These are phyloP conservation scores for Xiphophorus couchianus DNA, from an alignment of 2,113 vertebrate species.

Conservation along the genomic window DNA sequence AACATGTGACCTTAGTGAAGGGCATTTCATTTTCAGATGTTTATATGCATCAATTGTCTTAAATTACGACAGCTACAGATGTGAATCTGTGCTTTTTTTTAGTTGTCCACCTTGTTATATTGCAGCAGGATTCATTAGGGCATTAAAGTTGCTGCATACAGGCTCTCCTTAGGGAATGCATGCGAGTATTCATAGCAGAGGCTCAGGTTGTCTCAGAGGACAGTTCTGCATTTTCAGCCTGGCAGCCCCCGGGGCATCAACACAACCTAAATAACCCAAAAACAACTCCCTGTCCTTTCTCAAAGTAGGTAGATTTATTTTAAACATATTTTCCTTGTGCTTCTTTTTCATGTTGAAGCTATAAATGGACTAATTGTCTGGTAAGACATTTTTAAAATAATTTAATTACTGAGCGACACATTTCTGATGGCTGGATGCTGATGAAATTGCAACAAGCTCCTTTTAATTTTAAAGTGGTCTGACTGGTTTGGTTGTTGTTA, in stretches of 20 bases:
- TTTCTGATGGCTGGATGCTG: too few species aligned
- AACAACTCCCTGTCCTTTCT: conserved; percentile 27
- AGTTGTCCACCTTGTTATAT: conserved; percentile 28
- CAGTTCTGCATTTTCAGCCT: conserved; percentile 40
- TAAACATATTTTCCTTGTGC: conserved; percentile 17
- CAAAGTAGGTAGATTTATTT: conserved; percentile 28
- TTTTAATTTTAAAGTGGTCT: too few species aligned
- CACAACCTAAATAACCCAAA: conserved; percentile 47
- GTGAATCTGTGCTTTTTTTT: not conserved
- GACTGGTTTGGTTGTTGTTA: too few species aligned
- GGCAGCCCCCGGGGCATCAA: conserved; percentile 30
- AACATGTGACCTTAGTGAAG: conserved; percentile 53
- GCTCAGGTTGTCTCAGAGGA: conserved; percentile 53
- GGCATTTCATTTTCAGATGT: conserved; percentile 29
- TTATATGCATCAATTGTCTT: conserved; percentile 1
- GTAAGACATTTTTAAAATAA: too few species aligned
- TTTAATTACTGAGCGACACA: too few species aligned
- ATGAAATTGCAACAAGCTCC: too few species aligned
- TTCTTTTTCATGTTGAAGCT: conserved; percentile 11
- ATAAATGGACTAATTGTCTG: conserved; percentile 22
- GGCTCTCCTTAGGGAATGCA: conserved; percentile 52
- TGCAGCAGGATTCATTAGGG: conserved; percentile 59
- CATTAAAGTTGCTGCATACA: conserved; percentile 32
- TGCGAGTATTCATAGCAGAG: conserved; percentile 71
- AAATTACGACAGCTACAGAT: conserved; percentile 7